Percentiles rank a stretch among this genome's conserved stretches.
Conservation (phyloP, 1,140 invertebrate genomes). For the Drosophila equinoxialis region DNA sequence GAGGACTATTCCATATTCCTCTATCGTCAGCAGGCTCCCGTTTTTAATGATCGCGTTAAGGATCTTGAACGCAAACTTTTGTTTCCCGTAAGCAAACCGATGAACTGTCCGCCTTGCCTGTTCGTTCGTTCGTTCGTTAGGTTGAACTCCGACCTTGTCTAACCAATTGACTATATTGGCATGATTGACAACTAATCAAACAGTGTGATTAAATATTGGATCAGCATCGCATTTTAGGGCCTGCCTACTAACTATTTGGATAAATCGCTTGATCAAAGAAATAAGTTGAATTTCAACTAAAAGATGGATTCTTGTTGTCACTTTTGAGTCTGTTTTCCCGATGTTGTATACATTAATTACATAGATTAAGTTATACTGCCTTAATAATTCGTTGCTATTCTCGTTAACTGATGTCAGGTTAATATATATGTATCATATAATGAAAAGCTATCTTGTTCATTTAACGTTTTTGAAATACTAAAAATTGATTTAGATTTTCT, state of each 20-base stretch:
- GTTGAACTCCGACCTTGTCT: not conserved
- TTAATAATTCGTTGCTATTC: not conserved
- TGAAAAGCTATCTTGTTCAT: slow-evolving; percentile 14
- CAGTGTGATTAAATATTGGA: not conserved
- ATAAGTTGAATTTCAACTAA: too few relatives aligned
- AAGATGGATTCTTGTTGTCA: not conserved
- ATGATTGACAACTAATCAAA: not conserved
- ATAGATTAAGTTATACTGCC: not conserved
- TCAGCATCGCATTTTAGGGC: too few relatives aligned
- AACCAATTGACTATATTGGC: not conserved
- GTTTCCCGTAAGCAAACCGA: slow-evolving; percentile 87
- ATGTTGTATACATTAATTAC: not conserved
- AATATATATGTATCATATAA: not conserved
- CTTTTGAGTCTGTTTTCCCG: not conserved
- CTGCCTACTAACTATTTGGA: too few relatives aligned
- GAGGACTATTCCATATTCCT: slow-evolving; percentile 90
- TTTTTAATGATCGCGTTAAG: slow-evolving; percentile 91
- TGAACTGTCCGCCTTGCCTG: slow-evolving; percentile 43
- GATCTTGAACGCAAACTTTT: slow-evolving; percentile 90
- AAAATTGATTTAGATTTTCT: slow-evolving; percentile 26
- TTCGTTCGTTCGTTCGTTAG: slow-evolving; percentile 8
- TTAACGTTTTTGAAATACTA: slow-evolving; percentile 24
- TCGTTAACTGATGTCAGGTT: not conserved
- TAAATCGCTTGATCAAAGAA: too few relatives aligned
- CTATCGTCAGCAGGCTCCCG: slow-evolving; percentile 88